Conservation (phyloP, 2,113 vertebrate genomes). For the Orientallactaga bullata region DNA sequence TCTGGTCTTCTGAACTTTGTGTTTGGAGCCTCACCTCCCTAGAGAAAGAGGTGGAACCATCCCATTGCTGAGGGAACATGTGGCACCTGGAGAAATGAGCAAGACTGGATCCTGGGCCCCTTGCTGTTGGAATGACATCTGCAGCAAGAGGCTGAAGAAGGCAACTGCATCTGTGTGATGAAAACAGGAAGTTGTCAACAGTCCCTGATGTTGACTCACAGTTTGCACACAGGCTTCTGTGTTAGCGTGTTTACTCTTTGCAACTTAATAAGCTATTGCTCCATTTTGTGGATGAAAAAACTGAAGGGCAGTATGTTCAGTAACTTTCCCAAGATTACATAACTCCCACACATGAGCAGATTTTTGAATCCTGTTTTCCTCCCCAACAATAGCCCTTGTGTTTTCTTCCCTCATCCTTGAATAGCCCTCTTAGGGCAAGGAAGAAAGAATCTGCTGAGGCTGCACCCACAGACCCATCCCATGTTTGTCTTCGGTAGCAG, state of each 20-base stretch:
- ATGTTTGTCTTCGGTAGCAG: not conserved
- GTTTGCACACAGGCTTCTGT: not conserved
- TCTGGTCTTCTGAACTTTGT: not conserved
- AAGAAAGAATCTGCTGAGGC: not conserved
- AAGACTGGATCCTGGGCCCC: not conserved
- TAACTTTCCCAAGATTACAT: not conserved
- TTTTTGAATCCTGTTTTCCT: not conserved
- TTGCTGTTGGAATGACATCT: not conserved
- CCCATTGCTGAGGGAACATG: not conserved
- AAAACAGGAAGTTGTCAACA: not conserved
- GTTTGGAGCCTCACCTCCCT: not conserved
- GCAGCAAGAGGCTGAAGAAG: not conserved
- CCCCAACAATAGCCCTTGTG: not conserved
- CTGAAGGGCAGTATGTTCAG: not conserved
- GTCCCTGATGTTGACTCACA: not conserved
- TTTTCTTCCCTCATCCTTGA: not conserved
- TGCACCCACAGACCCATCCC: not conserved
- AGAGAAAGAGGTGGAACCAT: not conserved
- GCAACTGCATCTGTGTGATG: not conserved
- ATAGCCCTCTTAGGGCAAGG: fast-evolving
- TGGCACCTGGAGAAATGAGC: not conserved
- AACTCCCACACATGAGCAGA: not conserved
- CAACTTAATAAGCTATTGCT: not conserved
- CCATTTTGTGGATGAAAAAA: constrained; percentile 31
- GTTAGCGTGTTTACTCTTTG: not conserved